A percentile compares a stretch with the other conserved stretches of the same genome.
Conservation (phyloP, 2,888 invertebrate species). For the Phasia obesa region DNA sequence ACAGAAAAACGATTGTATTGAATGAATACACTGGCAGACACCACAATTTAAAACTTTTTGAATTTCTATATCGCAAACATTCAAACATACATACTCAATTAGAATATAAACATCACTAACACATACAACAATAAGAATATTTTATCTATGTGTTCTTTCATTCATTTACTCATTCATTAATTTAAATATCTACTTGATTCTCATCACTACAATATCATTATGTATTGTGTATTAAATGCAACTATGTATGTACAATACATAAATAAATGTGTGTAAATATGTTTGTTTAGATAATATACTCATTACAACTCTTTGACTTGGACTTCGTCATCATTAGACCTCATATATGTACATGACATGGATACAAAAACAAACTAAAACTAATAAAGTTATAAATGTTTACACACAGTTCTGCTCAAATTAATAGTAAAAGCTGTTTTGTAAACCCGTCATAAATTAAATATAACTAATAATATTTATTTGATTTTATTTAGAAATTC, state of each 20-base stretch:
- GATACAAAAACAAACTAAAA: background rate
- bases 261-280: background rate
- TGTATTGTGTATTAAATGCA: constrained; percentile 30
- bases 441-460: too few relatives aligned
- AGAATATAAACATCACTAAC: constrained; percentile 29
- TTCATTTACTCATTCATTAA: constrained; percentile 49
- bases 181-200: constrained; percentile 46
- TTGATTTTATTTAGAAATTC: too few relatives aligned
- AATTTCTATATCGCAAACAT: too few relatives aligned
- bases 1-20: constrained; percentile 54
- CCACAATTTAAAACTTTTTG: constrained; percentile 3
- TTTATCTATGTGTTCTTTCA: constrained; percentile 14
- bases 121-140: constrained; percentile 1
- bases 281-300: constrained; percentile 46
- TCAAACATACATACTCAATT: background rate
- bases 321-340: constrained; percentile 48
- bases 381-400: background rate
- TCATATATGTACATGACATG: too few relatives aligned
- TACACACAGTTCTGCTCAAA: background rate
- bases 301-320: constrained; percentile 44
- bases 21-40: constrained; percentile 27
- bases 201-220: constrained; percentile 44
- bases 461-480: too few relatives aligned
- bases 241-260: background rate
- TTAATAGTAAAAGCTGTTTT: background rate